A percentile compares a stretch with the other conserved stretches of the same genome.
These are phyloP conservation scores for Poeciliopsis occidentalis DNA, from an alignment of 2,113 vertebrate species.

Conservation along the genomic window DNA sequence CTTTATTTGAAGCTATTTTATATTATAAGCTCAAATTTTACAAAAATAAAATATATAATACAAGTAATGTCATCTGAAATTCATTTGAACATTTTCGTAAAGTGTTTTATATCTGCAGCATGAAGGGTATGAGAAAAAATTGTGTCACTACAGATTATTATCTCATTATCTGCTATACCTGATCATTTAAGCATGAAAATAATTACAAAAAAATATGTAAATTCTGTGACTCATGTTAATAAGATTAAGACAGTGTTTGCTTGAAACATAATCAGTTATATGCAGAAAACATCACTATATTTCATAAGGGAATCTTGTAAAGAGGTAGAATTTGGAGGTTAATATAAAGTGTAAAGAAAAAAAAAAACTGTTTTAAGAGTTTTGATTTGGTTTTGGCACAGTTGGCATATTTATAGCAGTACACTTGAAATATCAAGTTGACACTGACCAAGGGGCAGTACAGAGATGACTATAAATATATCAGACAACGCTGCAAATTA, in stretches of 20 bases:
- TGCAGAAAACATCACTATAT: background rate
- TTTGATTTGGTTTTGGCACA: too few relatives aligned
- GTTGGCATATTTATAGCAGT: too few relatives aligned
- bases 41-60: too few relatives aligned
- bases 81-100: too few relatives aligned
- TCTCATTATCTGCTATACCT: background rate
- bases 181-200: background rate
- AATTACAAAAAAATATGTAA: background rate
- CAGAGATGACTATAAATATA: background rate
- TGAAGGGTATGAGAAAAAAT: background rate
- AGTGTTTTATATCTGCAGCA: background rate
- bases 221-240: constrained; percentile 1
- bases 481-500: too few relatives aligned
- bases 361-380: too few relatives aligned
- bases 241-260: background rate
- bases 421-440: too few relatives aligned
- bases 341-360: too few relatives aligned
- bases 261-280: constrained; percentile 2
- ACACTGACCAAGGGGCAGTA: background rate
- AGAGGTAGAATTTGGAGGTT: background rate
- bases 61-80: too few relatives aligned
- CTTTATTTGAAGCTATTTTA: too few relatives aligned
- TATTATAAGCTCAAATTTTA: too few relatives aligned
- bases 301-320: background rate
- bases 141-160: background rate